These are phyloP conservation scores for Pocillopora meandrina DNA, from an alignment of 92 coral and sea anemone species.

Conservation along the genomic window DNA sequence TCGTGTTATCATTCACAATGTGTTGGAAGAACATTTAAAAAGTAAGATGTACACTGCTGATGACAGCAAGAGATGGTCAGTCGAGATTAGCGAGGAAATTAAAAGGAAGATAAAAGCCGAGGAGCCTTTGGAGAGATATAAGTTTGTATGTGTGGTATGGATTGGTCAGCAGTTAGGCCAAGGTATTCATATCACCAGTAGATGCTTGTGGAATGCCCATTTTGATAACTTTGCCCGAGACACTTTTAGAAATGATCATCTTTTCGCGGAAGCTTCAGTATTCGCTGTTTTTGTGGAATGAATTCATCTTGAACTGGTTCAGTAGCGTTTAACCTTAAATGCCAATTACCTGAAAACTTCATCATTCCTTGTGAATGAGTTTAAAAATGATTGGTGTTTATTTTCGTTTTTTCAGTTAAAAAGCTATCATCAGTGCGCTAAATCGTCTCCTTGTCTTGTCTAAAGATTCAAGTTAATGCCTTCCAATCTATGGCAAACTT, in stretches of 20 bases:
- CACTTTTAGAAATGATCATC: constrained; percentile 55
- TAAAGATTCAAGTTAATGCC: too few species aligned
- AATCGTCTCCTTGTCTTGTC: too few species aligned
- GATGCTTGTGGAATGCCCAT: constrained; percentile 72
- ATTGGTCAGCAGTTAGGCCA: constrained; percentile 64
- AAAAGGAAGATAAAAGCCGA: constrained; percentile 50
- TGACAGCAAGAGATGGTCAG: constrained; percentile 45
- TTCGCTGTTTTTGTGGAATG: constrained; percentile 82
- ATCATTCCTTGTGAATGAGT: too few species aligned
- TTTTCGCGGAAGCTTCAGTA: constrained; percentile 82
- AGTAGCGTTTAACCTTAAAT: not conserved
- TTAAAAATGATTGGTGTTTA: too few species aligned
- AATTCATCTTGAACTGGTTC: not conserved
- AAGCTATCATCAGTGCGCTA: too few species aligned
- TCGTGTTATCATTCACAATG: constrained; percentile 32
- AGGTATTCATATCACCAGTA: constrained; percentile 44
- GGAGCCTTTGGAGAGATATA: constrained; percentile 43
- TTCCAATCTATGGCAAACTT: too few species aligned
- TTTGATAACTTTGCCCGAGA: constrained; percentile 68
- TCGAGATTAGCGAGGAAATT: constrained; percentile 57
- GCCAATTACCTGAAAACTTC: too few species aligned
- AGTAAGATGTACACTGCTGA: constrained; percentile 35
- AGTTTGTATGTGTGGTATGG: constrained; percentile 70
- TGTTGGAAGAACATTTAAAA: constrained; percentile 44
- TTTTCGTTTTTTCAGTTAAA: too few species aligned